Evolutionary conservation across 1,140 invertebrate genomes (phyloP).

Genomic region (Leptestheria dahalacensis): DNA sequence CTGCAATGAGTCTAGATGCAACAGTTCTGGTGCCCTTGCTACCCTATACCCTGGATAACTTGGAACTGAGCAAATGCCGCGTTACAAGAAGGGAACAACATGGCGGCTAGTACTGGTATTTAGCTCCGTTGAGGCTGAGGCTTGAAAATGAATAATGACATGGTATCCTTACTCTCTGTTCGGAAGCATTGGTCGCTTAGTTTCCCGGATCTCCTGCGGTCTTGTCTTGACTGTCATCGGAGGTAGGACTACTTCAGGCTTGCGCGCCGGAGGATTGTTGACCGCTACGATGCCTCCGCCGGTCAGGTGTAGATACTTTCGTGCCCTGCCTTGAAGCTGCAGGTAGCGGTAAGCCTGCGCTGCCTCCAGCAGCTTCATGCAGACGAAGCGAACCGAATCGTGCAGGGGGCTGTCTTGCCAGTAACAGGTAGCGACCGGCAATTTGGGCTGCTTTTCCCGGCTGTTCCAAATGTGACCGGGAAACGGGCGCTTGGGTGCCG

Average conservation of each 20-base stretch:
- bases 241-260: conserved; percentile 2
- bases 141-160: no score
- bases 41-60: no score
- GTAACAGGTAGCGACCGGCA: neutral
- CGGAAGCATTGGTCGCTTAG: neutral
- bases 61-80: no score
- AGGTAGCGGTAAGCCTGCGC: conserved; percentile 1
- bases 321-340: neutral
- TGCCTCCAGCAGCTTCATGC: conserved; percentile 3
- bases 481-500: conserved; percentile 1
- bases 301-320: conserved; percentile 6
- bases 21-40: no score
- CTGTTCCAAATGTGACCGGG: conserved; percentile 5
- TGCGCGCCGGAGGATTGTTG: conserved; percentile 7
- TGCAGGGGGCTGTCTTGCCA: conserved; percentile 7
- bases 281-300: neutral
- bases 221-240: conserved; percentile 4
- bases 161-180: no score
- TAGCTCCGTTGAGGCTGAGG: no score
- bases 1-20: no score
- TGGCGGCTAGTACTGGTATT: no score
- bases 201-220: neutral
- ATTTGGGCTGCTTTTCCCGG: neutral
- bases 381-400: neutral
- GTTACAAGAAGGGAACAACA: no score